Conservation (phyloP, 1,140 invertebrate genomes). For the Portunus trituberculatus region DNA sequence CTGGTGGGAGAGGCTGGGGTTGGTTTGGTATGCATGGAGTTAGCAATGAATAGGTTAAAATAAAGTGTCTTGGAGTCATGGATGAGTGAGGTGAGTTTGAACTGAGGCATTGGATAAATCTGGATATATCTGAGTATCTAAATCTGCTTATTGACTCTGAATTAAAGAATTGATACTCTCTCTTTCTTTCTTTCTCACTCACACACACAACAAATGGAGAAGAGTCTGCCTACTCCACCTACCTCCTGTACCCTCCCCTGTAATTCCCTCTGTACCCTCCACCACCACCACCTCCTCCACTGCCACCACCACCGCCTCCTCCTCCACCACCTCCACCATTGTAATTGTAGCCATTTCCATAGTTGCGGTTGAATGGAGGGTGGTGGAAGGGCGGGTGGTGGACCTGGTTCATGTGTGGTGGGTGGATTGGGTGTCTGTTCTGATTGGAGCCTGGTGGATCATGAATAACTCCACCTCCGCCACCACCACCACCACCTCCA, state of each 20-base stretch:
- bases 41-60: no score
- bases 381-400: slow-evolving; percentile 46
- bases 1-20: no score
- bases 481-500: background rate
- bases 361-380: slow-evolving; percentile 54
- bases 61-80: no score
- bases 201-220: no score
- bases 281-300: slow-evolving; percentile 47
- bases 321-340: slow-evolving; percentile 29
- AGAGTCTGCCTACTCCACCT: background rate
- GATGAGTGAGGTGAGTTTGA: no score
- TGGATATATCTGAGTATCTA: no score
- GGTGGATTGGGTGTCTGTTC: slow-evolving; percentile 66
- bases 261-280: slow-evolving; percentile 43
- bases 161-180: no score
- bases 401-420: slow-evolving; percentile 27
- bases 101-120: no score
- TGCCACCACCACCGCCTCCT: background rate
- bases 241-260: slow-evolving; percentile 65
- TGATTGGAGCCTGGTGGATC: slow-evolving; percentile 52
- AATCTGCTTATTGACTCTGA: no score
- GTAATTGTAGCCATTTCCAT: slow-evolving; percentile 51
- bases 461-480: slow-evolving; percentile 13
- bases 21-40: no score
- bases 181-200: no score